These are phyloP conservation scores for Typhlichthys subterraneus DNA, from an alignment of 2,797 vertebrate genomes.

Conservation along the genomic window DNA sequence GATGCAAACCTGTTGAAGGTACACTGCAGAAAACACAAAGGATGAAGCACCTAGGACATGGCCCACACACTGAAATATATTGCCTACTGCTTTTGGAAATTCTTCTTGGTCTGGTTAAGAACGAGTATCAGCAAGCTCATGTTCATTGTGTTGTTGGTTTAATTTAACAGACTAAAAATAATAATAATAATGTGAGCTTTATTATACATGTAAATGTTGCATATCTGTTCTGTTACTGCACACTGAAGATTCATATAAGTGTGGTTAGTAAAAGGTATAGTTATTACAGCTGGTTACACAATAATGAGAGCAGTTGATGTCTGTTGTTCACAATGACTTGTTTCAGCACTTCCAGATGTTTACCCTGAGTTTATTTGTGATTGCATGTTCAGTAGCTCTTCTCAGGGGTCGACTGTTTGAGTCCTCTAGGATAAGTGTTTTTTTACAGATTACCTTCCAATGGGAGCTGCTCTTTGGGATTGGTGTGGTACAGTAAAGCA, in stretches of 20 bases:
- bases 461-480: constrained; percentile 19
- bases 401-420: constrained; percentile 55
- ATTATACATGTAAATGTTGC: constrained; percentile 30
- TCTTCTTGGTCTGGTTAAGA: constrained; percentile 9
- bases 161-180: no score
- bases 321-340: constrained; percentile 3
- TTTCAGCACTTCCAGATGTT: constrained; percentile 36
- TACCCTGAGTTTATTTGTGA: constrained; percentile 20
- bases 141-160: constrained; percentile 25
- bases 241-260: constrained; percentile 27
- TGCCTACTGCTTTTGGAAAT: constrained; percentile 14
- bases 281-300: constrained; percentile 12
- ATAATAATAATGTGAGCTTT: constrained; percentile 9
- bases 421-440: constrained; percentile 31
- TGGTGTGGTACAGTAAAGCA: constrained; percentile 5
- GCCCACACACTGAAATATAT: background rate
- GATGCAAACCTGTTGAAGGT: constrained; percentile 17
- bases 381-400: constrained; percentile 37
- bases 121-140: constrained; percentile 23
- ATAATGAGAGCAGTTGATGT: constrained; percentile 15
- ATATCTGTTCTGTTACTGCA: constrained; percentile 51
- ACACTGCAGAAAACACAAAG: background rate
- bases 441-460: constrained; percentile 35
- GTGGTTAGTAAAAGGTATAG: constrained; percentile 7
- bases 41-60: constrained; percentile 3